These are phyloP conservation scores for Stegodyphus mimosarum DNA, from an alignment of 1,140 invertebrate genomes.

Conservation along the genomic window DNA sequence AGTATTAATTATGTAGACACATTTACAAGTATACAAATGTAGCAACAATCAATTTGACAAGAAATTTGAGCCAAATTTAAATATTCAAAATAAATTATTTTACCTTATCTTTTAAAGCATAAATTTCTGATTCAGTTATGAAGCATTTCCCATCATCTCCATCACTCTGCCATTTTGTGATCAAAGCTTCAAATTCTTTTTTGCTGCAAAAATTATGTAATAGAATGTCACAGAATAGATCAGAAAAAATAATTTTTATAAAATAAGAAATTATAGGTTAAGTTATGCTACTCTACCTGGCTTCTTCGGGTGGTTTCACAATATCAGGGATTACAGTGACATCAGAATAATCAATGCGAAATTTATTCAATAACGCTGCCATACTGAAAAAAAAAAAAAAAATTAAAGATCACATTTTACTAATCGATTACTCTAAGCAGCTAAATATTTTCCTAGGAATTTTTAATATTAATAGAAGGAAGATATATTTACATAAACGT, in stretches of 20 bases:
- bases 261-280: background rate
- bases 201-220: constrained; percentile 16
- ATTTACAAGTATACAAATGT: too few relatives aligned
- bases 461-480: too few relatives aligned
- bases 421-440: background rate
- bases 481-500: too few relatives aligned
- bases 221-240: background rate
- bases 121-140: constrained; percentile 82
- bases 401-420: background rate
- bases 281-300: constrained; percentile 43
- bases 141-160: background rate
- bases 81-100: background rate
- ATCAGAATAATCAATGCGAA: constrained; percentile 75
- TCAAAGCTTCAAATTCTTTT: constrained; percentile 59
- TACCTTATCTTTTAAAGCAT: constrained; percentile 79
- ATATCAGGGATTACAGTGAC: constrained; percentile 72
- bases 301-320: constrained; percentile 69
- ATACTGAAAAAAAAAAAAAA: constrained; percentile 65
- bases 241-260: background rate
- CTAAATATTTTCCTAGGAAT: too few relatives aligned
- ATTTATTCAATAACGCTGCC: constrained; percentile 74
- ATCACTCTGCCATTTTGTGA: constrained; percentile 39
- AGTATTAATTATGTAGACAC: too few relatives aligned
- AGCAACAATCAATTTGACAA: too few relatives aligned
- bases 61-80: too few relatives aligned